Base-by-base conservation (phyloP, 2,113 vertebrate species). In the Globicephala melas region DNA sequence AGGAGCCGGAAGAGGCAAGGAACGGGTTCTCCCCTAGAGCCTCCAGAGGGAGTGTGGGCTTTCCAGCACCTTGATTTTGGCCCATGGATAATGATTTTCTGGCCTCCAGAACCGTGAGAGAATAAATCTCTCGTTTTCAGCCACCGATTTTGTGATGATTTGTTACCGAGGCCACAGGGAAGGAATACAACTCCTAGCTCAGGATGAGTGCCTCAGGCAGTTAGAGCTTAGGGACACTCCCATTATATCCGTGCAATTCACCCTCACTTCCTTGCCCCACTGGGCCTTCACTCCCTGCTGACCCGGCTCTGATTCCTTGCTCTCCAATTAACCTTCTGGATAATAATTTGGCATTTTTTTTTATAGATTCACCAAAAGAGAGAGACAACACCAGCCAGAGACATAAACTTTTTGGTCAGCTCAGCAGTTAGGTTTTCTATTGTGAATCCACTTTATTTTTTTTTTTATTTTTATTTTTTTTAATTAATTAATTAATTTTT, bases 1-100 rank as follows among this genome's bases (percentile, higher is more conserved):
- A 44, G 73, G 95, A 95, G 55, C 44, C 28, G 44, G 73, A 88
- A 76, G 70, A 92, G 47, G 55, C n/a, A 94, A 94, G 71, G 81
- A 91, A 93, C 3, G 38, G 38, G 71, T 47, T 31, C n/a, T 71
- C 2, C 63, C 33, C 60, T 62, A 38, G 18, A 58, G 53, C 70
- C n/a, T 94, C 31, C 33, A 93, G 76, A 71, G 20, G 33, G 36
- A 50, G 28, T 36, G 28, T 23, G 82, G 28, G 18, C 50, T 65
- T 80, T 26, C n/a, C 53, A 50, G 74, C 53, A 62, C 6, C 84
- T 89, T 92, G 70, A 53, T 84, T 95, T 91, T 68, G 41, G 38
- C 82, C 70, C 25, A 55, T 8, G n/a, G 44, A 89, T 74, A 85
- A 68, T 91, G n/a, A 86, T 47, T 92, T 68, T 89, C 58, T 58